Conservation (phyloP, 2,888 invertebrate genomes). For the Homarus gammarus region DNA sequence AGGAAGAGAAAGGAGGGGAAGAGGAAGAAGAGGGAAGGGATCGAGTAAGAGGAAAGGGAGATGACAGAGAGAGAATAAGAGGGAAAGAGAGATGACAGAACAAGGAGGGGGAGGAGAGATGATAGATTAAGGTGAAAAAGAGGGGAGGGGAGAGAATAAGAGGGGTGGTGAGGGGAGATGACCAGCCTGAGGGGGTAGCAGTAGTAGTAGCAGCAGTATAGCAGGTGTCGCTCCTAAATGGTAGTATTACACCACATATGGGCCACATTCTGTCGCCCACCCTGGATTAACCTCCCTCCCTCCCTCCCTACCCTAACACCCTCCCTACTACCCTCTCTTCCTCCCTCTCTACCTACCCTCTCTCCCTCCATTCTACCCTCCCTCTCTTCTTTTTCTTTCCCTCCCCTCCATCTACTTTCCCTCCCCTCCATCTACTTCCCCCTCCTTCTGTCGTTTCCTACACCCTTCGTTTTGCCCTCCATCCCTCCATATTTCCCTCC, state of each 20-base stretch:
- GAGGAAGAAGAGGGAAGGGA: not conserved
- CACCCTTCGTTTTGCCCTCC: no score
- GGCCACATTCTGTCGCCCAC: slow-evolving; percentile 36
- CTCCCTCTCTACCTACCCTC: no score
- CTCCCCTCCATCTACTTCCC: no score
- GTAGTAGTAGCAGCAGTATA: not conserved
- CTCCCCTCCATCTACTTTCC: no score
- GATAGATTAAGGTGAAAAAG: not conserved
- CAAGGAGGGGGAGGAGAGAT: not conserved
- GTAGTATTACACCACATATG: slow-evolving; percentile 46
- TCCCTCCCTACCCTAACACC: no score
- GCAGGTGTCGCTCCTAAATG: slow-evolving; percentile 51
- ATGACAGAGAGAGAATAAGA: not conserved
- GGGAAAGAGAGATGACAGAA: not conserved
- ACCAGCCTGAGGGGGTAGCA: not conserved
- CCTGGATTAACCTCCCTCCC: not conserved
- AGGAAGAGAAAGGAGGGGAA: not conserved
- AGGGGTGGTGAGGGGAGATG: not conserved
- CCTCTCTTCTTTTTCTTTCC: no score
- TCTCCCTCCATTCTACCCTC: no score
- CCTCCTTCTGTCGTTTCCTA: no score
- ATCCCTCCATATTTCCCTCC: no score
- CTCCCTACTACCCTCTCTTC: no score
- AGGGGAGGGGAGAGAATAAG: not conserved
- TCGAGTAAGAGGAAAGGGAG: no score